Evolutionary conservation across 1,140 invertebrate genomes (phyloP).

Genomic region (Pseudomyrmex sp.): DNA sequence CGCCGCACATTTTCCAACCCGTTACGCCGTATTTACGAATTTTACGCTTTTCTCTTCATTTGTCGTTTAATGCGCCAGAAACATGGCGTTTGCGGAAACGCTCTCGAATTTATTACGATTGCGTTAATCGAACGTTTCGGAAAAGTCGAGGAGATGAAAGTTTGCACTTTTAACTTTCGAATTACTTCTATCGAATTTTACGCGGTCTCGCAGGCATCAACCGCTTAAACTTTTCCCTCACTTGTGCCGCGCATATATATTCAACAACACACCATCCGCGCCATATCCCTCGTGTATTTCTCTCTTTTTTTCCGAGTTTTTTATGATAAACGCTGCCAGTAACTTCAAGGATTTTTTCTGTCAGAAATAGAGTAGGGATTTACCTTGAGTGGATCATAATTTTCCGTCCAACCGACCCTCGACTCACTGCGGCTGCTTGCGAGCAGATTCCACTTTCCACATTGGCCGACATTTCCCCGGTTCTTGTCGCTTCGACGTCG

Average conservation of each 20-base stretch:
- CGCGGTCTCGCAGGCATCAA: neutral
- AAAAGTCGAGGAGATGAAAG: neutral
- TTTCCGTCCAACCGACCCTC: constrained; percentile 57
- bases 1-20: neutral
- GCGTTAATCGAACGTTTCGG: constrained; percentile 16
- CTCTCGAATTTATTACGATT: constrained; percentile 6
- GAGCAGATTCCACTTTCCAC: constrained; percentile 24
- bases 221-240: constrained; percentile 23
- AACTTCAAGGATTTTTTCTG: constrained; percentile 52
- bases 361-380: constrained; percentile 56
- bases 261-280: constrained; percentile 5
- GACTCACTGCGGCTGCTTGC: constrained; percentile 12
- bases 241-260: neutral
- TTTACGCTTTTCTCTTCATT: neutral
- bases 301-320: constrained; percentile 9
- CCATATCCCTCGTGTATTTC: constrained; percentile 16
- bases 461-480: constrained; percentile 32
- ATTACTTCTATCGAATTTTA: constrained; percentile 49
- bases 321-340: constrained; percentile 60
- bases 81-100: neutral
- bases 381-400: constrained; percentile 63
- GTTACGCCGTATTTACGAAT: constrained; percentile 12
- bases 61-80: neutral
- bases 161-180: constrained; percentile 30
- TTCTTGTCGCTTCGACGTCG: constrained; percentile 10